phyloP scores from a whole-genome alignment of 2,113 vertebrate species.

The Aspiorhynchus laticeps region DNA sequence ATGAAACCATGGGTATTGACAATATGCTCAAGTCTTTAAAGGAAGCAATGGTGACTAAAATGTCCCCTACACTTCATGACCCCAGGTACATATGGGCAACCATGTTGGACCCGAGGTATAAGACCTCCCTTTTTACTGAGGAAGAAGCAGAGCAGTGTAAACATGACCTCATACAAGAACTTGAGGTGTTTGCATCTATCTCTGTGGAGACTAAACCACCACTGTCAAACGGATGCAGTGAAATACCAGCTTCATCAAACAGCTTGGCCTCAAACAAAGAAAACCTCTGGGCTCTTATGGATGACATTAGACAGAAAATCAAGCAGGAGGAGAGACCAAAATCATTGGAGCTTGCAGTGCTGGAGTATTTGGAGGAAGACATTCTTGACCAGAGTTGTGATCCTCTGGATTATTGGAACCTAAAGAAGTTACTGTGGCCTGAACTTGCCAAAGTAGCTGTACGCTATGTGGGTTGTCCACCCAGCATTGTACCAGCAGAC shows the following conservation, averaged over 20 bases:
- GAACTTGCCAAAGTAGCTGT: conserved; percentile 91
- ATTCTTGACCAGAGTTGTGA: conserved; percentile 97
- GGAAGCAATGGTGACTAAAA: conserved; percentile 90
- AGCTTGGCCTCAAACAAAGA: conserved; percentile 75
- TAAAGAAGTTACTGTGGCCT: conserved; percentile 93
- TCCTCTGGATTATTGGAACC: conserved; percentile 95
- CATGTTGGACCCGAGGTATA: conserved; percentile 95
- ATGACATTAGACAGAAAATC: conserved; percentile 83
- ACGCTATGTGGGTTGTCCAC: conserved; percentile 94
- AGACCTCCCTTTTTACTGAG: conserved; percentile 93
- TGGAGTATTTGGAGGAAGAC: conserved; percentile 94
- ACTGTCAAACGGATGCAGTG: conserved; percentile 81
- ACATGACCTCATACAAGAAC: conserved; percentile 91
- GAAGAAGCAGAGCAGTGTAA: conserved; percentile 93
- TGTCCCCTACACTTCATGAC: conserved; percentile 88
- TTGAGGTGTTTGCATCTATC: conserved; percentile 88
- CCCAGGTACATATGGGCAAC: conserved; percentile 91
- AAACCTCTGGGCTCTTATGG: conserved; percentile 93
- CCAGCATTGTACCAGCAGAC: conserved; percentile 90
- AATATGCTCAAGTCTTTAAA: conserved; percentile 93
- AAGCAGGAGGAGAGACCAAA: conserved; percentile 82
- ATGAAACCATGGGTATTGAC: conserved; percentile 96
- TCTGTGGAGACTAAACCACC: conserved; percentile 77
- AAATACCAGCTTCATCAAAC: conserved; percentile 72
- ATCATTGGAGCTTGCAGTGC: conserved; percentile 88